These are phyloP conservation scores for Acridotheres tristis DNA, from an alignment of 2,797 vertebrate species.

Conservation along the genomic window DNA sequence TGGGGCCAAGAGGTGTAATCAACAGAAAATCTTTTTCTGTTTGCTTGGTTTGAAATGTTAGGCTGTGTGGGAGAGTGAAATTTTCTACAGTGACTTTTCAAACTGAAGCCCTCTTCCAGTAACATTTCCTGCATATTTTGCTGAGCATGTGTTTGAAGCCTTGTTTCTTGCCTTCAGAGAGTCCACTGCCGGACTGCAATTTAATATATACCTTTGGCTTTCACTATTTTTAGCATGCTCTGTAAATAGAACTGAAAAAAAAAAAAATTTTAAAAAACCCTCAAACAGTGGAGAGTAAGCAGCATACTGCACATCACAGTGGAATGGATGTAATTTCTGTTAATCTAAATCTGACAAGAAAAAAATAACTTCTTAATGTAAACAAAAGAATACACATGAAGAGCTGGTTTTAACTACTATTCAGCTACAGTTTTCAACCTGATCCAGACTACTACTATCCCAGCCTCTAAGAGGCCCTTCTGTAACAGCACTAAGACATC, in stretches of 20 bases:
- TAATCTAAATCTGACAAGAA: background rate
- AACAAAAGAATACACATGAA: background rate
- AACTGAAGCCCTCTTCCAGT: background rate
- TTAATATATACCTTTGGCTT: background rate
- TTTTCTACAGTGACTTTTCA: background rate
- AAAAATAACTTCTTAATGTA: background rate
- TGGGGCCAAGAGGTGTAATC: background rate
- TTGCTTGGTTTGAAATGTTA: background rate
- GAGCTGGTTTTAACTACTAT: background rate
- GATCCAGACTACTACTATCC: background rate
- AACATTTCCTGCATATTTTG: background rate
- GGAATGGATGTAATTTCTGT: background rate
- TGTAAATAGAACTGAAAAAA: background rate
- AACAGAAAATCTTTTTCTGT: background rate
- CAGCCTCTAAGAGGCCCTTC: background rate
- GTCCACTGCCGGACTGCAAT: background rate
- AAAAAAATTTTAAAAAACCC: background rate
- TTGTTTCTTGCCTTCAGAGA: background rate
- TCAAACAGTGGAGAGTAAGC: background rate
- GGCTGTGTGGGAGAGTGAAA: background rate
- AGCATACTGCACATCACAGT: background rate
- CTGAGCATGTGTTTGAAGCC: background rate
- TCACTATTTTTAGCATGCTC: background rate
- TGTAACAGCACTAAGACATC: slow-evolving; percentile 15
- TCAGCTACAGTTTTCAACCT: background rate